Conservation (phyloP, 2,113 vertebrate genomes). For the Bufo bufo region DNA sequence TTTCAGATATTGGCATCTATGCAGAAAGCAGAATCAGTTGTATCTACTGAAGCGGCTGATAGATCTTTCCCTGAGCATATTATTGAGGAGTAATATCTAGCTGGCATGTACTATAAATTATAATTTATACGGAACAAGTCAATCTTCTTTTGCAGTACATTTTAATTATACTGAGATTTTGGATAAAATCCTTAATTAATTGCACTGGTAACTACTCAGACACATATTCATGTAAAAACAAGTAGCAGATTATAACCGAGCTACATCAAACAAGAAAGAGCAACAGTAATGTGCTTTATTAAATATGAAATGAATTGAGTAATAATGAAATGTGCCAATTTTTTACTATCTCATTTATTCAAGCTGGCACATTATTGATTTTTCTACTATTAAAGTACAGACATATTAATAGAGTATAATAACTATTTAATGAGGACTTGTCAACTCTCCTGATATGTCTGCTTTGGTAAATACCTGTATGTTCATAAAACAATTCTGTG, state of each 20-base stretch:
- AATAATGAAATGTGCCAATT: background rate
- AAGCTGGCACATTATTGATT: too few species aligned
- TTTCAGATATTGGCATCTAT: background rate
- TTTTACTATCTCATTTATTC: too few species aligned
- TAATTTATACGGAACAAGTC: background rate
- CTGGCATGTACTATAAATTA: background rate
- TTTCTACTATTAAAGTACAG: too few species aligned
- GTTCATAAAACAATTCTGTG: too few species aligned
- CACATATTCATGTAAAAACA: slow-evolving; percentile 19
- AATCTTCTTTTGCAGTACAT: slow-evolving; percentile 1
- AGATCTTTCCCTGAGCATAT: background rate
- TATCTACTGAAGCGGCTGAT: too few species aligned
- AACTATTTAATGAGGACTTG: too few species aligned
- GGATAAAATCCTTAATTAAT: slow-evolving; percentile 40
- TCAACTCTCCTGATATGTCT: too few species aligned
- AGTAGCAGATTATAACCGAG: background rate
- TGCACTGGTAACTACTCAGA: background rate
- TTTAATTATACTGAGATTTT: slow-evolving; percentile 37
- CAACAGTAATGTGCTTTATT: background rate
- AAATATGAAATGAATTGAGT: background rate
- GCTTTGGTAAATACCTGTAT: too few species aligned
- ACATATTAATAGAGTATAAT: too few species aligned
- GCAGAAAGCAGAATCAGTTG: background rate
- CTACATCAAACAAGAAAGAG: background rate
- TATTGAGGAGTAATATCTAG: background rate